These are phyloP conservation scores for Drosophila guanche DNA, from an alignment of 1,140 invertebrate species.

Conservation along the genomic window DNA sequence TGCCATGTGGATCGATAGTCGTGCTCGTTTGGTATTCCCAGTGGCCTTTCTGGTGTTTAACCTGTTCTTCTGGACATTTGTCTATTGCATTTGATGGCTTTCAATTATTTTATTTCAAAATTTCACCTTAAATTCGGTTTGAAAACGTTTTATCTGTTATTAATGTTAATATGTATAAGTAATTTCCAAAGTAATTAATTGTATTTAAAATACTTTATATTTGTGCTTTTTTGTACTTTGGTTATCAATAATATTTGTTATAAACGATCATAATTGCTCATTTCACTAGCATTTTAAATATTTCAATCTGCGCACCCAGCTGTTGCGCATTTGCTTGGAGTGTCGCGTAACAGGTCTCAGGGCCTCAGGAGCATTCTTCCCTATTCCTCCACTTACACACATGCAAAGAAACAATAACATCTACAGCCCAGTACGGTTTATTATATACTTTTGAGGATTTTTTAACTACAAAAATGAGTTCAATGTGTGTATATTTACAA, in stretches of 20 bases:
- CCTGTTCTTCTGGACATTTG: constrained; percentile 93
- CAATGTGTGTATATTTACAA: no score
- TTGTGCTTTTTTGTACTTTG: neutral
- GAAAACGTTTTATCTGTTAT: neutral
- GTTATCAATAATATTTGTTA: constrained; percentile 5
- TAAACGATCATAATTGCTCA: neutral
- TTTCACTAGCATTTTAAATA: neutral
- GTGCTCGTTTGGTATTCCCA: constrained; percentile 91
- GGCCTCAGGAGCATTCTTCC: no score
- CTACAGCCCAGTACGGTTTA: constrained; percentile 13
- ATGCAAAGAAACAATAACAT: constrained; percentile 69
- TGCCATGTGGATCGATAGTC: constrained; percentile 91
- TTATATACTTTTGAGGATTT: no score
- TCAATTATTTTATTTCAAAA: constrained; percentile 3
- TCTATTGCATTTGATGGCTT: constrained; percentile 82
- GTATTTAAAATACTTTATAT: constrained; percentile 8
- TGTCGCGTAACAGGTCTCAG: constrained; percentile 26
- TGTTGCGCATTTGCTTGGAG: constrained; percentile 30
- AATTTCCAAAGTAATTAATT: neutral
- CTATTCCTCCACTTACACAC: no score
- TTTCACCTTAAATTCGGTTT: constrained; percentile 5
- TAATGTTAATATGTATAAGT: neutral
- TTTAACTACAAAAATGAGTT: no score
- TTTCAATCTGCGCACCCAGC: constrained; percentile 24
- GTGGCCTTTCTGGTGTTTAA: constrained; percentile 92